Conservation (phyloP, 2,888 invertebrate species). For the Limnephilus rhombicus region DNA sequence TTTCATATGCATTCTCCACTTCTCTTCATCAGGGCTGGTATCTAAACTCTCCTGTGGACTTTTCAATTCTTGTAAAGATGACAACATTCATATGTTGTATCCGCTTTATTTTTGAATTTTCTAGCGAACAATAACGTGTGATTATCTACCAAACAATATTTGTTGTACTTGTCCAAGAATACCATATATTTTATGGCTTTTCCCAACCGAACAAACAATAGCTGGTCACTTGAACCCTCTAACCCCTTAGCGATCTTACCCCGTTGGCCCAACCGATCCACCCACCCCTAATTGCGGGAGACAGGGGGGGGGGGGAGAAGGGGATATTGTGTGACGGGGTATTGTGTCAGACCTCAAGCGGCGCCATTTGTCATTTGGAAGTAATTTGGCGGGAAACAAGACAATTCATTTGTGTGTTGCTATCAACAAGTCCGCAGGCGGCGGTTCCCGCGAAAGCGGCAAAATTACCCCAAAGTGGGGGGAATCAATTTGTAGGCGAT, state of each 20-base stretch:
- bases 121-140: not conserved
- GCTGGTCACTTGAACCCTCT: not conserved
- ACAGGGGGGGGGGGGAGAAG: not conserved
- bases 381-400: constrained; percentile 65
- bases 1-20: not conserved
- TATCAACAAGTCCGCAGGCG: constrained; percentile 62
- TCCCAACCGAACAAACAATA: not conserved
- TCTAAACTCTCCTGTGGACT: not conserved
- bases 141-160: not conserved
- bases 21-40: not conserved
- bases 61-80: no score
- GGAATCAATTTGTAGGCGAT: not conserved
- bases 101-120: not conserved
- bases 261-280: not conserved
- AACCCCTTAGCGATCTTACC: constrained; percentile 4
- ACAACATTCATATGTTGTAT: no score
- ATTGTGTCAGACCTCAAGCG: constrained; percentile 61
- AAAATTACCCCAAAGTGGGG: not conserved
- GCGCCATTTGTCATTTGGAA: constrained; percentile 64
- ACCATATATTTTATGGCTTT: not conserved
- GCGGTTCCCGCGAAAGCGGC: constrained; percentile 4
- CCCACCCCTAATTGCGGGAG: constrained; percentile 10
- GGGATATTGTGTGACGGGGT: constrained; percentile 55
- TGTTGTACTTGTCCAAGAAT: not conserved
- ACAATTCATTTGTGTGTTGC: constrained; percentile 64